Evolutionary conservation across 2,888 invertebrate species (phyloP).

Genomic region (Drosophila limbata): DNA sequence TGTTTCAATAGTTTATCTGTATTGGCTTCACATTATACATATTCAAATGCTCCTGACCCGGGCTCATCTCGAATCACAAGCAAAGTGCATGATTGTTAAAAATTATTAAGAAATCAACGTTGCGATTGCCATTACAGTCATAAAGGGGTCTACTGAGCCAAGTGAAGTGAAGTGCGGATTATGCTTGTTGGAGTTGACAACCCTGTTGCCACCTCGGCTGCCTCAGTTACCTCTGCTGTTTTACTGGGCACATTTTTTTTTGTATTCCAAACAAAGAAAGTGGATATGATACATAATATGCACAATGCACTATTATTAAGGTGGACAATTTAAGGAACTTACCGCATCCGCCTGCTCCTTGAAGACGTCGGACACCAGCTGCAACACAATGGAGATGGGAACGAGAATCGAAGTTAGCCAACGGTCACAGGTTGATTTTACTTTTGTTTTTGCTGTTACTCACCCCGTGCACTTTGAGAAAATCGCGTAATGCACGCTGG

Average conservation of each 20-base stretch:
- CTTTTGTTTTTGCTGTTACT: conserved; percentile 39
- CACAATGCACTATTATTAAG: conserved; percentile 14
- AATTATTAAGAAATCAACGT: not conserved
- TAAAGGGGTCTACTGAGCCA: conserved; percentile 3
- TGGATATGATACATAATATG: conserved; percentile 1
- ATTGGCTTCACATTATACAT: not conserved
- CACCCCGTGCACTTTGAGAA: conserved; percentile 84
- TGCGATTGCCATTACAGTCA: not conserved
- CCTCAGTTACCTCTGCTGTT: conserved; percentile 7
- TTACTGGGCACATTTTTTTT: conserved; percentile 20
- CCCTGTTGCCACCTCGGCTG: conserved; percentile 24
- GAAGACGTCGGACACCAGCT: conserved; percentile 81
- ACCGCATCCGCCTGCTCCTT: conserved; percentile 79
- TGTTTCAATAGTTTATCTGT: not conserved
- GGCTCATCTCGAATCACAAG: not conserved
- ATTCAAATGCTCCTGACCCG: not conserved
- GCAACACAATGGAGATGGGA: conserved; percentile 8
- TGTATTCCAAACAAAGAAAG: conserved; percentile 46
- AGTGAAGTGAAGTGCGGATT: conserved; percentile 10
- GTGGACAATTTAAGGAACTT: conserved; percentile 47
- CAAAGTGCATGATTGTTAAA: not conserved
- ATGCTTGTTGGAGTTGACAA: conserved; percentile 39
- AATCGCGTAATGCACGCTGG: conserved; percentile 82
- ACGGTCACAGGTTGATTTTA: conserved; percentile 33
- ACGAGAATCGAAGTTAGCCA: conserved; percentile 26